Conservation (phyloP, 1,140 invertebrate species). For the Agrilus planipennis region DNA sequence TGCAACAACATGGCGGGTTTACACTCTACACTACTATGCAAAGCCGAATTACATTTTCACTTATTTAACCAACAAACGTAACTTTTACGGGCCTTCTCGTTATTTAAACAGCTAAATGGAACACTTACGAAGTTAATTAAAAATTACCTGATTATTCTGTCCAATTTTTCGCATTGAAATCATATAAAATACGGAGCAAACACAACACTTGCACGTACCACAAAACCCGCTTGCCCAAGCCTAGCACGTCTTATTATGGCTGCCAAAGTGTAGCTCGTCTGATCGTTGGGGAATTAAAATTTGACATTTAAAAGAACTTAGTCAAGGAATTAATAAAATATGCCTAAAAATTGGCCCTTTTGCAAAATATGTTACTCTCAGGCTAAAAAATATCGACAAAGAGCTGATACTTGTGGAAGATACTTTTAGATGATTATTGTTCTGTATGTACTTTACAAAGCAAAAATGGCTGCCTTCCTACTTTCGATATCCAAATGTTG, state of each 20-base stretch:
- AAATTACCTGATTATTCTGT: conserved; percentile 32
- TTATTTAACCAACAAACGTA: conserved; percentile 5
- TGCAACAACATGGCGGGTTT: conserved; percentile 32
- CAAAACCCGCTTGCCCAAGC: conserved; percentile 32
- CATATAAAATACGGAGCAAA: conserved; percentile 33
- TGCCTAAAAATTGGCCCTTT: no score
- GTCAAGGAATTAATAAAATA: no score
- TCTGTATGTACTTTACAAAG: no score
- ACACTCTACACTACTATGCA: conserved; percentile 24
- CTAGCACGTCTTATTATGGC: conserved; percentile 32
- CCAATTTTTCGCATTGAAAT: conserved; percentile 30
- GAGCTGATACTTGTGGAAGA: no score
- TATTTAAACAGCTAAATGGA: conserved; percentile 6
- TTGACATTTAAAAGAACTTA: no score
- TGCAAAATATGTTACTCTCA: no score
- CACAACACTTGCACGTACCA: conserved; percentile 33
- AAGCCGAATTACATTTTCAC: conserved; percentile 17
- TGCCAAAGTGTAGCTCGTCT: conserved; percentile 16
- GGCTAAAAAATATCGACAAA: no score
- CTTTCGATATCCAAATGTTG: no score
- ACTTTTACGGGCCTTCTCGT: conserved; percentile 1
- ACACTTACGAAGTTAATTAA: conserved; percentile 13
- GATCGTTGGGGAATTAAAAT: conserved; percentile 6
- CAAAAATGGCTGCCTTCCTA: no score
- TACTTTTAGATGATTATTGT: no score